Conservation (phyloP, 2,888 invertebrate species). For the Cylindroiulus punctatus region DNA sequence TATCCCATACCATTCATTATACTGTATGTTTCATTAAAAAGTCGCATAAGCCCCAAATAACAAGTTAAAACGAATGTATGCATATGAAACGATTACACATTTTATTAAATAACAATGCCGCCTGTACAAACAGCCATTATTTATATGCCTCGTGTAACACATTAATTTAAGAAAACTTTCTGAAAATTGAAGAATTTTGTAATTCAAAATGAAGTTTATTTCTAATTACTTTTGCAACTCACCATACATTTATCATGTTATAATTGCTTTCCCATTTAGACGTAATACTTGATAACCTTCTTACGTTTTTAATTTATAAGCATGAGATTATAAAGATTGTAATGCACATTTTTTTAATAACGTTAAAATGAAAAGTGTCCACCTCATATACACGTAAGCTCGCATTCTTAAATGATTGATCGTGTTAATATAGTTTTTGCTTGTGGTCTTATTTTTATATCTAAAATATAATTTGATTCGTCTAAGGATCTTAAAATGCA, state of each 20-base stretch:
- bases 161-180: neutral
- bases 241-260: neutral
- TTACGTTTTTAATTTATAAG: neutral
- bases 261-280: neutral
- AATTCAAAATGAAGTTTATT: neutral
- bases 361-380: neutral
- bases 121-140: neutral
- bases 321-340: neutral
- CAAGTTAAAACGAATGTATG: slow-evolving; percentile 12
- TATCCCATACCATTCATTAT: neutral
- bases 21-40: neutral
- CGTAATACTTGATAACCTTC: neutral
- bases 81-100: neutral
- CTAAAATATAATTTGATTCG: no score
- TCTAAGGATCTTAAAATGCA: no score
- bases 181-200: neutral
- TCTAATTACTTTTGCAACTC: neutral
- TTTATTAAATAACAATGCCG: neutral
- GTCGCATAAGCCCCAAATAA: neutral
- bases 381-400: no score
- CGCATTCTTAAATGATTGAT: no score
- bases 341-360: neutral
- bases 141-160: neutral
- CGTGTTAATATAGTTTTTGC: no score
- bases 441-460: no score